Evolutionary conservation across 2,888 invertebrate species (phyloP), one percentile per base, ranked within the genome.

Genomic region (Amphiduros pacificus): DNA sequence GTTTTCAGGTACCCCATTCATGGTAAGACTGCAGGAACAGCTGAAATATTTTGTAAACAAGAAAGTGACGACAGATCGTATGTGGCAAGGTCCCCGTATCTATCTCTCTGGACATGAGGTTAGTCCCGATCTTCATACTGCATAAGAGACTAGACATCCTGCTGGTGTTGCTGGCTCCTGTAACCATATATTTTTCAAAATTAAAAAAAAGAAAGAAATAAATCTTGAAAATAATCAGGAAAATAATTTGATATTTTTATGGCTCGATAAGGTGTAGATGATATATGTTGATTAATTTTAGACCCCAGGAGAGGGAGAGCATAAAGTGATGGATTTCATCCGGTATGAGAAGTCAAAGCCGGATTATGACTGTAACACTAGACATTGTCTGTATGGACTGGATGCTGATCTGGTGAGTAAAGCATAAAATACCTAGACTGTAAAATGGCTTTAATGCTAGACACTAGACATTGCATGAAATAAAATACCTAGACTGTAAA

Each of bases 301-400:
- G 85, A 84, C 93, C 1, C 96, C 97, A 1, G 98, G 98, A 0
- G 98, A 98, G 85, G 98, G 96, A 0, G 96, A 97, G 82, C 96
- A 96, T 80, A 98, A 98, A 84, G 94, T 98, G 66, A 97, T 98
- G 97, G 98, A 98, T 82, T 98, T 94, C 79, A 97, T 99, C 71
- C 87, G 98, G 2, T 81, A 80, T 61, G 87, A 93, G 75, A 91
- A 93, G 73, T 87, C 93, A 0, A 89, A 91, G 78, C 88, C 91
- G 0, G 89, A 88, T 64, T 94, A 94, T 78, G 90, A 97, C 81
- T 89, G 91, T 0, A 91, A 95, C 80, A 96, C 94, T 0, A 72
- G 95, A 22, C 98, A 99, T 82, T 99, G 98, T 80, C 87, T 99
- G 54, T 98, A 98, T 80, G 98, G 98, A 0, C 85, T 97, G 27